Percentiles rank a stretch among this genome's conserved stretches.
Conservation (phyloP, 2,797 vertebrate genomes). For the Discoglossus pictus region DNA sequence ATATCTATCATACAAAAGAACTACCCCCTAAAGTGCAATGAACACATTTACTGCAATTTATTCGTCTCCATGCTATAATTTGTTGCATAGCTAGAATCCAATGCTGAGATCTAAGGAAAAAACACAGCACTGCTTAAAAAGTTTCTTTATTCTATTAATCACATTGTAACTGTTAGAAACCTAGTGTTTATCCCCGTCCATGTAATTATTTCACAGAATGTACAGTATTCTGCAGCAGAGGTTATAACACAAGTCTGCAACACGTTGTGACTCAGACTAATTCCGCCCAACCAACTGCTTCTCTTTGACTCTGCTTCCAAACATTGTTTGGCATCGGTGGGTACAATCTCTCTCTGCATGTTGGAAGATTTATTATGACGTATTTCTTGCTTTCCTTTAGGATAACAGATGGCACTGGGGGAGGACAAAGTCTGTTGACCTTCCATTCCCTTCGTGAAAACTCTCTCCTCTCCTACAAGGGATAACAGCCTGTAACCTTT, state of each 20-base stretch:
- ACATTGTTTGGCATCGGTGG: background rate
- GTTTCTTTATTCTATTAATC: slow-evolving; percentile 1
- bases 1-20: slow-evolving; percentile 18
- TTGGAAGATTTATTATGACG: background rate
- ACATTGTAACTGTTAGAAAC: slow-evolving; percentile 6
- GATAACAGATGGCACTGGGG: slow-evolving; percentile 20
- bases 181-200: slow-evolving; percentile 11
- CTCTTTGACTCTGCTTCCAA: background rate
- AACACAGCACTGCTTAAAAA: background rate
- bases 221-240: slow-evolving; percentile 5
- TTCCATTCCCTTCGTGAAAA: slow-evolving; percentile 8
- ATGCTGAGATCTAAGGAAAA: background rate
- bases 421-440: slow-evolving; percentile 28
- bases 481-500: background rate
- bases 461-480: background rate
- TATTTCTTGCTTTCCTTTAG: background rate
- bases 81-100: background rate
- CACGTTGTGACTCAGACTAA: slow-evolving; percentile 11
- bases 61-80: background rate
- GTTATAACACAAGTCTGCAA: slow-evolving; percentile 14
- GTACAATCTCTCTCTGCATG: background rate
- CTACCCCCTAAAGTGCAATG: background rate
- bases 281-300: slow-evolving; percentile 21
- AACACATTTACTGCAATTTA: background rate
- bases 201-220: slow-evolving; percentile 2